These are phyloP conservation scores for Channa striata DNA, from an alignment of 2,797 vertebrate species.

Conservation along the genomic window DNA sequence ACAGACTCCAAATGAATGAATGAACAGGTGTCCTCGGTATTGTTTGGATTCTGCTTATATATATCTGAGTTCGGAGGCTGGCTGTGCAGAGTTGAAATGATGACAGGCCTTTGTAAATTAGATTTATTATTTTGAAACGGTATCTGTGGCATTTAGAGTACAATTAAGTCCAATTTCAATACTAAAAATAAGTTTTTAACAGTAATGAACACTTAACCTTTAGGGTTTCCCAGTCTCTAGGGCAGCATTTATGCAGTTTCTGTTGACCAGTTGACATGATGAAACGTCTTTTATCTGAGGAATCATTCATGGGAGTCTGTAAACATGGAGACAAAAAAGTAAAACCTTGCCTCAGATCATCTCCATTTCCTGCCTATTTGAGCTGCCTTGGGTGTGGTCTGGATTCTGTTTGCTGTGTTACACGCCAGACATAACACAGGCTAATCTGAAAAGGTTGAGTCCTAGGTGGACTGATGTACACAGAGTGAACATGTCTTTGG, in stretches of 20 bases:
- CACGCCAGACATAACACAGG: background rate
- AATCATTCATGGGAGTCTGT: background rate
- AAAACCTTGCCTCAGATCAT: background rate
- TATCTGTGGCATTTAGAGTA: background rate
- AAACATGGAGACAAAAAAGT: background rate
- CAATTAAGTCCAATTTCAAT: background rate
- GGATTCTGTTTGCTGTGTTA: background rate
- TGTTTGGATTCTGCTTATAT: background rate
- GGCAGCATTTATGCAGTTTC: background rate
- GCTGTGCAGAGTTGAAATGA: background rate
- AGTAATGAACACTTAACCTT: background rate
- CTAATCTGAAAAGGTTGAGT: background rate
- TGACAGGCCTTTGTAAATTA: background rate
- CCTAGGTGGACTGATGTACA: no score
- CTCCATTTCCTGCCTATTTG: background rate
- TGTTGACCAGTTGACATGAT: background rate
- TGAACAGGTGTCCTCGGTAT: constrained; percentile 39
- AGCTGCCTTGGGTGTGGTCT: no score
- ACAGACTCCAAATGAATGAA: constrained; percentile 15
- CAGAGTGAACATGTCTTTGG: no score
- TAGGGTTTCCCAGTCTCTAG: background rate
- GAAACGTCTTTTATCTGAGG: background rate
- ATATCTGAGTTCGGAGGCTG: background rate
- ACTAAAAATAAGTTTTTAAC: background rate
- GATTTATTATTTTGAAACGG: background rate